These are phyloP conservation scores for Pocillopora grandis DNA, from an alignment of 92 coral and sea anemone genomes.

Conservation along the genomic window DNA sequence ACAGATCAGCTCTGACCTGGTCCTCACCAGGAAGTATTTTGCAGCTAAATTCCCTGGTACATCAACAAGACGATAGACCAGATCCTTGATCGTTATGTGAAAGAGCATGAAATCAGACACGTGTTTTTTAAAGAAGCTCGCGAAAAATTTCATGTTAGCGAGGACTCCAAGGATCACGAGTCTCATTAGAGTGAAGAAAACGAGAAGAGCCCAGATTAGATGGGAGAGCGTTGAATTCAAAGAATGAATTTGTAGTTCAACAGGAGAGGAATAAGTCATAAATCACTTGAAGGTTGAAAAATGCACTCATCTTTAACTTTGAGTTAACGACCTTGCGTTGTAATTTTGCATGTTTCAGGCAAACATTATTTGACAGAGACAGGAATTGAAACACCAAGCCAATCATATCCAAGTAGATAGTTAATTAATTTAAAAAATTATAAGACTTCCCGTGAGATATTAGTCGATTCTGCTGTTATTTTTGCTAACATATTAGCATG, in stretches of 20 bases:
- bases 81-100: slow-evolving; percentile 20
- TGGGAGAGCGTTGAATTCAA: background rate
- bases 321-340: background rate
- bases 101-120: slow-evolving; percentile 27
- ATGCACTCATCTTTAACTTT: background rate
- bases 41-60: background rate
- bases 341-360: background rate
- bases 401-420: background rate
- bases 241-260: background rate
- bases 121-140: slow-evolving; percentile 19
- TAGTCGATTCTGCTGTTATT: too few relatives aligned
- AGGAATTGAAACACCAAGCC: background rate
- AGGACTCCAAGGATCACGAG: slow-evolving; percentile 17
- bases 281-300: background rate
- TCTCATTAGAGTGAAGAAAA: background rate
- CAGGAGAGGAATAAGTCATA: background rate
- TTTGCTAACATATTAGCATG: too few relatives aligned
- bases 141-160: slow-evolving; percentile 21
- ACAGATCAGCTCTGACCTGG: slow-evolving; percentile 5
- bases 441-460: too few relatives aligned
- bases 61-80: slow-evolving; percentile 8
- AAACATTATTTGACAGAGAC: background rate
- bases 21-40: background rate
- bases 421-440: too few relatives aligned
- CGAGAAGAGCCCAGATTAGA: background rate